phyloP scores from a whole-genome alignment of 2,113 vertebrate genomes.

The Collichthys lucidus region DNA sequence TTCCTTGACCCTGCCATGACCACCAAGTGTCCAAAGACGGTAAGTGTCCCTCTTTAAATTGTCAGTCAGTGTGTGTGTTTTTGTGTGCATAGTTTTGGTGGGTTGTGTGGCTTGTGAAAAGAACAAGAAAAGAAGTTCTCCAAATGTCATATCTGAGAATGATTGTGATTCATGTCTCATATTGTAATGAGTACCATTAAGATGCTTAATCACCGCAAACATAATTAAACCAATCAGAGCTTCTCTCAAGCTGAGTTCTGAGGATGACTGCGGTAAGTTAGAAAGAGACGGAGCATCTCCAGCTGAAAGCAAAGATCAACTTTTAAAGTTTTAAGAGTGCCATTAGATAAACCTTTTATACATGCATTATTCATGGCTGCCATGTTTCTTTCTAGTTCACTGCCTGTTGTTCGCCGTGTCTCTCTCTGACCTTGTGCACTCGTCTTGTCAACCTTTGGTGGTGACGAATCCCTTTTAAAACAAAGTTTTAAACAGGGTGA shows the following conservation, averaged over 20 bases:
- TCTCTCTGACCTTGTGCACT: conserved; percentile 58
- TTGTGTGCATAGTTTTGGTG: not conserved
- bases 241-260: conserved; percentile 53
- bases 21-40: conserved; percentile 62
- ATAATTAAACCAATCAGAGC: conserved; percentile 79
- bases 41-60: conserved; percentile 64
- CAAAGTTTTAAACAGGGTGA: conserved; percentile 44
- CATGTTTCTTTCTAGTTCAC: conserved; percentile 63
- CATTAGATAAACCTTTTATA: conserved; percentile 66
- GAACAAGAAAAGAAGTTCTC: not conserved
- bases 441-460: conserved; percentile 57
- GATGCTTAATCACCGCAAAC: conserved; percentile 75
- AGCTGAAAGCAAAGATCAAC: conserved; percentile 56
- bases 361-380: conserved; percentile 78
- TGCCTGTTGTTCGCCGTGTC: conserved; percentile 52
- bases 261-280: conserved; percentile 31
- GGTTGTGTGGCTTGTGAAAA: not conserved
- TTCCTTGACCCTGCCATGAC: conserved; percentile 63
- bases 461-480: conserved; percentile 51
- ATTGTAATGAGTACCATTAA: conserved; percentile 62
- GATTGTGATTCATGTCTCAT: conserved; percentile 65
- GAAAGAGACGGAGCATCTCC: conserved; percentile 13
- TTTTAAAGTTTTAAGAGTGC: conserved; percentile 69
- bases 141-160: conserved; percentile 47
- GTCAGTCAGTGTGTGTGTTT: not conserved